These are phyloP conservation scores for Crambe crambe DNA, from an alignment of 37 sponge, comb jelly and placozoan genomes.

Conservation along the genomic window DNA sequence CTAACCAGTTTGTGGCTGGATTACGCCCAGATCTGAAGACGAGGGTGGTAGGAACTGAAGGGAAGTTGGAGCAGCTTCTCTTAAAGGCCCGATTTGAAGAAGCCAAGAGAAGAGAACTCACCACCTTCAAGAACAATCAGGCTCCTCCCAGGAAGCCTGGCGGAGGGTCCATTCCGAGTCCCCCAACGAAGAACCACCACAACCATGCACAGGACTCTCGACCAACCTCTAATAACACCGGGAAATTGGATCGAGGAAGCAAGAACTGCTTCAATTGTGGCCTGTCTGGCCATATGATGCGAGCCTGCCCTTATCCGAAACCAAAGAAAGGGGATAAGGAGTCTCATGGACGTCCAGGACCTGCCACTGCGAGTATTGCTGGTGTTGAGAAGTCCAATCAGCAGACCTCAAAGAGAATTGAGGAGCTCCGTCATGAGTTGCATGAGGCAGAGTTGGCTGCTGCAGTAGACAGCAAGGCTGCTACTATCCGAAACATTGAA, in stretches of 20 bases:
- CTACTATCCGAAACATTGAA: neutral
- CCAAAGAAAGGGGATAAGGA: slow-evolving; percentile 3
- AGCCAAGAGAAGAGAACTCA: slow-evolving; percentile 39
- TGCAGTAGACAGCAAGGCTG: neutral
- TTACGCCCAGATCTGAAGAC: slow-evolving; percentile 30
- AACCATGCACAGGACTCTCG: neutral
- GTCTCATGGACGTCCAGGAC: neutral
- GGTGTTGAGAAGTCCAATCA: neutral
- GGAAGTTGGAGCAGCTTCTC: slow-evolving; percentile 42
- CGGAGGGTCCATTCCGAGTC: too few relatives aligned
- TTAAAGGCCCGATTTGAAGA: slow-evolving; percentile 50
- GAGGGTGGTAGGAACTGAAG: slow-evolving; percentile 42
- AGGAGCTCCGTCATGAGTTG: neutral
- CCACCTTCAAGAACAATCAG: neutral
- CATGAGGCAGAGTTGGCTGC: slow-evolving; percentile 5
- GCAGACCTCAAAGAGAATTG: neutral
- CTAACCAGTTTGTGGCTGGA: slow-evolving; percentile 55
- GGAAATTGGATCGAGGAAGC: neutral
- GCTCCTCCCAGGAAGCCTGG: too few relatives aligned
- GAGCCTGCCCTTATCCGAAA: slow-evolving; percentile 29
- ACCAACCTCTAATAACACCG: neutral
- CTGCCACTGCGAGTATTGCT: neutral
- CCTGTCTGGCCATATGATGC: slow-evolving; percentile 13
- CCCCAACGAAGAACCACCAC: neutral
- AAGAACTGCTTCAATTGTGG: slow-evolving; percentile 27